Conservation (phyloP, 2,113 vertebrate genomes). For the Poecile atricapillus region DNA sequence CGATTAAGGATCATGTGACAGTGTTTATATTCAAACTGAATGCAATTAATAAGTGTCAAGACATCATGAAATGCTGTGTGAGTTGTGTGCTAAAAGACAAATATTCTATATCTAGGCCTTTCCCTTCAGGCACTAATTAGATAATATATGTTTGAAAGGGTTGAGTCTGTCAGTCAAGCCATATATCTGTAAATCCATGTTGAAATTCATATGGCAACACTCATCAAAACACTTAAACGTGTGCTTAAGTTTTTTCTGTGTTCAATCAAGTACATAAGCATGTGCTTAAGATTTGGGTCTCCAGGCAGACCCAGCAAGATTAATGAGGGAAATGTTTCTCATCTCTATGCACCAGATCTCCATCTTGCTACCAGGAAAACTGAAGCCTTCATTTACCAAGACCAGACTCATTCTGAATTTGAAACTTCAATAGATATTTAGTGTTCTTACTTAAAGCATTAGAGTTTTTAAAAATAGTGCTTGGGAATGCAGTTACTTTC, state of each 20-base stretch:
- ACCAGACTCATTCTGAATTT: neutral
- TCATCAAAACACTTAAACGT: conserved; percentile 58
- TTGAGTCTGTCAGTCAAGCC: conserved; percentile 46
- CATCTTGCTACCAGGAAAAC: conserved; percentile 15
- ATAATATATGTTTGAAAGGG: conserved; percentile 58
- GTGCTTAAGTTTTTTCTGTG: conserved; percentile 55
- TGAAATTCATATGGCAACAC: conserved; percentile 61
- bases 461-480: neutral
- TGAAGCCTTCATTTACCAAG: neutral
- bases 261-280: conserved; percentile 47
- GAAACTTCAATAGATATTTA: neutral
- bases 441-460: neutral
- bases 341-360: neutral
- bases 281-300: conserved; percentile 41
- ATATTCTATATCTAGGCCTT: conserved; percentile 51
- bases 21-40: conserved; percentile 56
- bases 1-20: conserved; percentile 43
- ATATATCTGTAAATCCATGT: conserved; percentile 49
- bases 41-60: conserved; percentile 67
- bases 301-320: conserved; percentile 17
- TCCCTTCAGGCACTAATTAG: conserved; percentile 57
- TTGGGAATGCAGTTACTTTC: neutral
- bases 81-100: conserved; percentile 54
- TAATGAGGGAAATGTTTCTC: conserved; percentile 35
- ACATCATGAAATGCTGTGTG: conserved; percentile 41